Percentiles rank a stretch among this genome's conserved stretches.
Conservation (phyloP, 2,888 invertebrate genomes). For the Barypeithes pellucidus region DNA sequence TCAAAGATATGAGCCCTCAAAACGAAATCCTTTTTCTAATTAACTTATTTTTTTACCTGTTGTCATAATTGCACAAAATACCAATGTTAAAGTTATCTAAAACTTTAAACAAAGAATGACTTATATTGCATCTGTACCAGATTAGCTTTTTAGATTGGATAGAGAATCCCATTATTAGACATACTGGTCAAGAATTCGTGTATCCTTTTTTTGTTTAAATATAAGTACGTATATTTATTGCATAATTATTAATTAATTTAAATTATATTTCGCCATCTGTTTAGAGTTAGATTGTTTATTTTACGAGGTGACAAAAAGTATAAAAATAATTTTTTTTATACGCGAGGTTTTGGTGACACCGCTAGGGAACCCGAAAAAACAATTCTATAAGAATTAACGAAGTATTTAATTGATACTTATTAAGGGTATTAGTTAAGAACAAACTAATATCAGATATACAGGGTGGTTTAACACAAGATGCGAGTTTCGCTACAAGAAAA, state of each 20-base stretch:
- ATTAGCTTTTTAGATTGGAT: slow-evolving; percentile 36
- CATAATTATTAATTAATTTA: neutral
- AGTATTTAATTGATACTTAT: no score
- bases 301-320: neutral
- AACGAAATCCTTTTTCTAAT: no score
- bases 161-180: slow-evolving; percentile 8
- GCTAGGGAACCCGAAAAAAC: no score
- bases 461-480: neutral
- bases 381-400: no score
- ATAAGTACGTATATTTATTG: neutral
- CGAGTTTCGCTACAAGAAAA: no score
- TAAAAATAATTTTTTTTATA: no score
- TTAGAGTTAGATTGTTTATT: no score
- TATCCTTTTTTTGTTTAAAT: neutral
- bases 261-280: neutral
- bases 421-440: neutral
- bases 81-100: slow-evolving; percentile 3
- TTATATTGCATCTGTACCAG: slow-evolving; percentile 19
- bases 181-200: slow-evolving; percentile 13
- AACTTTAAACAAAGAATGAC: slow-evolving; percentile 21
- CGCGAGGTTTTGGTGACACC: no score
- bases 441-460: neutral
- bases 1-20: no score
- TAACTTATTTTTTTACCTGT: no score
- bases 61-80: neutral